phyloP scores from a whole-genome alignment of 2,888 invertebrate genomes.

The Anthophora plumipes region DNA sequence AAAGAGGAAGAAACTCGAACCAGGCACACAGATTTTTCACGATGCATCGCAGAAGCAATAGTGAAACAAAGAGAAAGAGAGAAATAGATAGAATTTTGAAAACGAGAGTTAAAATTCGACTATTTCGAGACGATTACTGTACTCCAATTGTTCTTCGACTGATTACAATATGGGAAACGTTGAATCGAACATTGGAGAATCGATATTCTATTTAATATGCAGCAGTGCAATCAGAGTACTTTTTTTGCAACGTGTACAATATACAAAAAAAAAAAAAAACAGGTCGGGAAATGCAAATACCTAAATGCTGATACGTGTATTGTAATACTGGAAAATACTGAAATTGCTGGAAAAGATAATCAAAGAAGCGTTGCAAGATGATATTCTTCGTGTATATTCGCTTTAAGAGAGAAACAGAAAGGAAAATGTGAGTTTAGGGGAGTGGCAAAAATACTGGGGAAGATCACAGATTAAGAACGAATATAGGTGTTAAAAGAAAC shows the following conservation, averaged over 20 bases:
- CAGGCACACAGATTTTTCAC: constrained; percentile 51
- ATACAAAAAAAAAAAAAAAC: not conserved
- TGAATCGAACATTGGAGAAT: too few relatives aligned
- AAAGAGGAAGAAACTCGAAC: constrained; percentile 27
- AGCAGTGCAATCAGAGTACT: constrained; percentile 1
- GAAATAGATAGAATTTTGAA: too few relatives aligned
- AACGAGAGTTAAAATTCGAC: not conserved
- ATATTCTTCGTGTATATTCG: not conserved
- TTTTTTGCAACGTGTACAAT: not conserved
- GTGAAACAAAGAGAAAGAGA: not conserved
- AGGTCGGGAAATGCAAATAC: constrained; percentile 13
- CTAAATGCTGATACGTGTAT: constrained; percentile 14
- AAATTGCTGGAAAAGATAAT: constrained; percentile 32
- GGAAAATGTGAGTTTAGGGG: not conserved
- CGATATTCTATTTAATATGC: not conserved
- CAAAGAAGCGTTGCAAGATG: constrained; percentile 53
- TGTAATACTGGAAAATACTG: not conserved
- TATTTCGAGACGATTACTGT: not conserved
- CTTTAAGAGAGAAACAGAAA: not conserved
- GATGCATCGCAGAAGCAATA: constrained; percentile 58
- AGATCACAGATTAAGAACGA: not conserved
- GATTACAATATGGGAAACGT: too few relatives aligned
- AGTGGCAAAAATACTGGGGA: not conserved
- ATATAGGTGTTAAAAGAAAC: not conserved
- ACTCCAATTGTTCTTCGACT: constrained; percentile 18